Conservation (phyloP, 23 tunicate species). For the Trididemnum clinides region DNA sequence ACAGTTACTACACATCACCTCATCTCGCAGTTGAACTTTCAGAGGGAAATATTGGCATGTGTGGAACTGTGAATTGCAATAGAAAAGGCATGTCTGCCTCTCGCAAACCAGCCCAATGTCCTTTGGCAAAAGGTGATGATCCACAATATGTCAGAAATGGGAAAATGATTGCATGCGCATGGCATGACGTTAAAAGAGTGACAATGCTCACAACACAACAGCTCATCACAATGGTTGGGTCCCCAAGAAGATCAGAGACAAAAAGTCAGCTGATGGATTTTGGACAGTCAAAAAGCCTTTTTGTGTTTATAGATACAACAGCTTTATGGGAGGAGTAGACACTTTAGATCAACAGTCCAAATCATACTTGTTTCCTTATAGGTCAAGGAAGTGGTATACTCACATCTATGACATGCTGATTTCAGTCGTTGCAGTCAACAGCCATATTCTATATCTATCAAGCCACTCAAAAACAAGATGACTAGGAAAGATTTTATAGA, state of each 20-base stretch:
- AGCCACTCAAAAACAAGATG: constrained; percentile 19
- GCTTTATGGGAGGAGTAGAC: constrained; percentile 27
- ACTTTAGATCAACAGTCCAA: constrained; percentile 21
- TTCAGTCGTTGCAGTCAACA: constrained; percentile 23
- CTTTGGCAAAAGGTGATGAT: constrained; percentile 37
- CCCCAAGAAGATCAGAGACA: constrained; percentile 22
- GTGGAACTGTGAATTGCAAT: constrained; percentile 40
- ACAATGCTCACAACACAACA: constrained; percentile 33
- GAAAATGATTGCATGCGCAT: constrained; percentile 28
- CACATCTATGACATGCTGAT: constrained; percentile 34
- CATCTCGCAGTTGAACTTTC: constrained; percentile 3
- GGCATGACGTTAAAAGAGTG: constrained; percentile 32
- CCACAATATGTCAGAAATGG: constrained; percentile 11
- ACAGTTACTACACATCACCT: constrained; percentile 39
- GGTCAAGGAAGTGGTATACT: constrained; percentile 35
- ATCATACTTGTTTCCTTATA: constrained; percentile 28
- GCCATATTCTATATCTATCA: constrained; percentile 14
- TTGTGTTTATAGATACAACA: constrained; percentile 31
- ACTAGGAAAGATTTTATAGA: neutral
- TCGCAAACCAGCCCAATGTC: constrained; percentile 9
- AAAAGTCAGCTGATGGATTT: constrained; percentile 21
- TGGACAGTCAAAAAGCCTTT: constrained; percentile 2
- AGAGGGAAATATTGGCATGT: constrained; percentile 2
- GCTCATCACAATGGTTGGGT: constrained; percentile 30
- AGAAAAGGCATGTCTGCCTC: constrained; percentile 31